A percentile compares a stretch with the other conserved stretches of the same genome.
Conservation (phyloP, 1,140 invertebrate species). For the Neodiprion lecontei region DNA sequence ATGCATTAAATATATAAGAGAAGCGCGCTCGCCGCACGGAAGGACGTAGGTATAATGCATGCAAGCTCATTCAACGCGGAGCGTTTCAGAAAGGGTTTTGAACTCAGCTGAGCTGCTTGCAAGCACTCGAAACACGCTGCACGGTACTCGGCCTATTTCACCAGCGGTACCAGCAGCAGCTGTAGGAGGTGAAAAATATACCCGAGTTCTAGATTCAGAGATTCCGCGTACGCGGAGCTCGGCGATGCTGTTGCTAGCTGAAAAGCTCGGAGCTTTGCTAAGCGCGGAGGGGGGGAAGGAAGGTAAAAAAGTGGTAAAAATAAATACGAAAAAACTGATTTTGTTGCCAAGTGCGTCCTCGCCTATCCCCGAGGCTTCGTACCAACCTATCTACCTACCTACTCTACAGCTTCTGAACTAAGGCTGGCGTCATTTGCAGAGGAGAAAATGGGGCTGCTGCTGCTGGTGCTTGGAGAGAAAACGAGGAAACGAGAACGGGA, state of each 20-base stretch:
- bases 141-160: constrained; percentile 42
- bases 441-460: not conserved
- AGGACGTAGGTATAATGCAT: not conserved
- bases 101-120: not conserved
- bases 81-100: not conserved
- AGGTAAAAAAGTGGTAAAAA: not conserved
- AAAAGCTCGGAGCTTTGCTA: not conserved
- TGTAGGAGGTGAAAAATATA: too few relatives aligned
- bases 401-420: not conserved
- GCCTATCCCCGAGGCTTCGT: not conserved
- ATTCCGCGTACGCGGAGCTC: too few relatives aligned
- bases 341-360: not conserved
- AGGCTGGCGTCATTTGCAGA: not conserved
- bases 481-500: not conserved
- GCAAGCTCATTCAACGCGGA: not conserved
- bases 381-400: too few relatives aligned
- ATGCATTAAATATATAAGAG: too few relatives aligned
- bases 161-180: not conserved
- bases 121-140: not conserved
- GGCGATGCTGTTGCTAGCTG: too few relatives aligned
- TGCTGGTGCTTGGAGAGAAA: too few relatives aligned
- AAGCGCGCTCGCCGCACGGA: not conserved
- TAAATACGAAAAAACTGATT: not conserved
- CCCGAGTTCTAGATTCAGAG: too few relatives aligned
- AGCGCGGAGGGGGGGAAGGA: not conserved